Evolutionary conservation across 2,113 vertebrate species (phyloP).

Genomic region (Nerophis ophidion): DNA sequence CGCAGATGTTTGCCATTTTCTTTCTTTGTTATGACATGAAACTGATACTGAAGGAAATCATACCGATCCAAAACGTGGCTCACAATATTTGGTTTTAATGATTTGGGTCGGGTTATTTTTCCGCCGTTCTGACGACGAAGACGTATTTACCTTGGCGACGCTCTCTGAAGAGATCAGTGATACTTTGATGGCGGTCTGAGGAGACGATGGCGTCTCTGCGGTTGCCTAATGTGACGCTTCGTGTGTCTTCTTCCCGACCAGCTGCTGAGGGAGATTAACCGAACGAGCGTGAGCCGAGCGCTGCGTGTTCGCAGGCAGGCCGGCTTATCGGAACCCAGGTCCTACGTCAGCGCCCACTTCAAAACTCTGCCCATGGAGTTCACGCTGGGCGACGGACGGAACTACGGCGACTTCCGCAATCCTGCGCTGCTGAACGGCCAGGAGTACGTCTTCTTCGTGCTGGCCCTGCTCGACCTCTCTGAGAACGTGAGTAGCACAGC

Average conservation of each 20-base stretch:
- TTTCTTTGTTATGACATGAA: background rate
- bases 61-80: background rate
- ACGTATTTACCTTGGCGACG: background rate
- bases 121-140: constrained; percentile 13
- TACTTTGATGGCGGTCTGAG: background rate
- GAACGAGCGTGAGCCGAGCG: constrained; percentile 81
- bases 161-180: background rate
- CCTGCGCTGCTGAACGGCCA: constrained; percentile 90
- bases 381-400: constrained; percentile 88
- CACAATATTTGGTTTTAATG: background rate
- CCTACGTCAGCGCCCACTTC: constrained; percentile 92
- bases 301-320: constrained; percentile 85
- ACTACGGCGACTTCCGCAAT: constrained; percentile 92
- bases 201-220: background rate
- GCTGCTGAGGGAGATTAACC: constrained; percentile 92
- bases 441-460: constrained; percentile 94
- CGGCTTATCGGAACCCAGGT: constrained; percentile 76
- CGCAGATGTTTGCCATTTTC: background rate
- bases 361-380: constrained; percentile 93
- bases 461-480: constrained; percentile 90
- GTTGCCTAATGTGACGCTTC: background rate
- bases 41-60: constrained; percentile 2
- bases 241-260: constrained; percentile 37
- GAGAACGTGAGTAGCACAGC: constrained; percentile 83
- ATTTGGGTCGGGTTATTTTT: constrained; percentile 16